Conservation (phyloP, 2,888 invertebrate species). For the Teleogryllus oceanicus region DNA sequence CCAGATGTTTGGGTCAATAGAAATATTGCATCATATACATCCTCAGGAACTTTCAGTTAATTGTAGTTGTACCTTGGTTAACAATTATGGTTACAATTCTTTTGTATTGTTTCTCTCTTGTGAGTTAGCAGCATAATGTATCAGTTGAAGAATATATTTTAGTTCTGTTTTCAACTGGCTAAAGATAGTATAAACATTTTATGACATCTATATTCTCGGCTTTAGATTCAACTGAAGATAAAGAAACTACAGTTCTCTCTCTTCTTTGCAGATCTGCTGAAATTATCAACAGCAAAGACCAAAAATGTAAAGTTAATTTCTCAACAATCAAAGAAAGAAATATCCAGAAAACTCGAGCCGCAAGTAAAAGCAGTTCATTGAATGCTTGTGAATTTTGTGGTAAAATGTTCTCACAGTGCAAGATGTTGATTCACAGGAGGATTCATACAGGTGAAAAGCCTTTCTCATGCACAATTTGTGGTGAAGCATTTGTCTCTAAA, state of each 20-base stretch:
- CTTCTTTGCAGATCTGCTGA: conserved; percentile 36
- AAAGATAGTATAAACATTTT: too few species aligned
- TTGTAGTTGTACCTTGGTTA: too few species aligned
- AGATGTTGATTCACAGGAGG: conserved; percentile 34
- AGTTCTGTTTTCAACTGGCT: too few species aligned
- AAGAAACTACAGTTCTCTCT: conserved; percentile 23
- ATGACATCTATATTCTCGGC: not conserved
- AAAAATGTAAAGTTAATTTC: conserved; percentile 25
- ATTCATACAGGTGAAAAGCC: conserved; percentile 36
- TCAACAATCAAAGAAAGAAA: conserved; percentile 11
- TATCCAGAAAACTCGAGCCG: conserved; percentile 20
- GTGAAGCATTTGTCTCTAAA: conserved; percentile 38
- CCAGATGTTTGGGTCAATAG: too few species aligned
- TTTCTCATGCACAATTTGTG: conserved; percentile 42
- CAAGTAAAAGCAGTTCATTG: not conserved
- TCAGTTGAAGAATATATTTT: too few species aligned
- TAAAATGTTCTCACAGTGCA: conserved; percentile 33
- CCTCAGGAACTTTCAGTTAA: too few species aligned
- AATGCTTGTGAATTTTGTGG: conserved; percentile 36
- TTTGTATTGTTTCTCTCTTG: too few species aligned
- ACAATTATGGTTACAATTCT: too few species aligned
- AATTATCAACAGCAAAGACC: conserved; percentile 26
- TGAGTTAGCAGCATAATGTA: too few species aligned
- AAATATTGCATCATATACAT: too few species aligned
- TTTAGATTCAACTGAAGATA: conserved; percentile 25